Conservation (phyloP, 2,113 vertebrate genomes). For the Varanus komodoensis region DNA sequence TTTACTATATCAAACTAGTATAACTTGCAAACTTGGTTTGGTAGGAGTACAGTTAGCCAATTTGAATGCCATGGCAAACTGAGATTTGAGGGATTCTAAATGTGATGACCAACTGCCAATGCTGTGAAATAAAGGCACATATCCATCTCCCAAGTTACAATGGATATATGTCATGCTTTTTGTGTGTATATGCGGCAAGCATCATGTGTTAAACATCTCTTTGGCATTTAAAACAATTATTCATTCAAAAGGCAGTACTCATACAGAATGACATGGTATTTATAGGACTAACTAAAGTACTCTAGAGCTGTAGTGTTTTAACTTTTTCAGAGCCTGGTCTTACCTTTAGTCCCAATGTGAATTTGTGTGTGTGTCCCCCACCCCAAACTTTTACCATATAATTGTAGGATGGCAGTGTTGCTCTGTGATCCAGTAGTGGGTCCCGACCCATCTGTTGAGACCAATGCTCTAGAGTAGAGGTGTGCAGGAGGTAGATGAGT, state of each 20-base stretch:
- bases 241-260: background rate
- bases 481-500: background rate
- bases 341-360: no score
- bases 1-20: no score
- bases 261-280: background rate
- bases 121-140: background rate
- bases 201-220: no score
- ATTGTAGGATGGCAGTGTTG: background rate
- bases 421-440: background rate
- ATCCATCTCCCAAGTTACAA: background rate
- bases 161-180: background rate
- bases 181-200: background rate
- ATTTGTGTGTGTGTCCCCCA: no score
- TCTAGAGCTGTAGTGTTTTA: no score
- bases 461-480: background rate
- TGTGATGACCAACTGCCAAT: background rate
- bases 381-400: background rate
- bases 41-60: background rate
- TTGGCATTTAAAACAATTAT: no score
- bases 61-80: background rate
- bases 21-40: background rate
- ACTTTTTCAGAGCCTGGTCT: no score
- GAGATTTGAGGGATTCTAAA: background rate
- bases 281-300: background rate
- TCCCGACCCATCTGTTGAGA: background rate